phyloP scores from a whole-genome alignment of 2,888 invertebrate genomes.

The Lobophora halterata region DNA sequence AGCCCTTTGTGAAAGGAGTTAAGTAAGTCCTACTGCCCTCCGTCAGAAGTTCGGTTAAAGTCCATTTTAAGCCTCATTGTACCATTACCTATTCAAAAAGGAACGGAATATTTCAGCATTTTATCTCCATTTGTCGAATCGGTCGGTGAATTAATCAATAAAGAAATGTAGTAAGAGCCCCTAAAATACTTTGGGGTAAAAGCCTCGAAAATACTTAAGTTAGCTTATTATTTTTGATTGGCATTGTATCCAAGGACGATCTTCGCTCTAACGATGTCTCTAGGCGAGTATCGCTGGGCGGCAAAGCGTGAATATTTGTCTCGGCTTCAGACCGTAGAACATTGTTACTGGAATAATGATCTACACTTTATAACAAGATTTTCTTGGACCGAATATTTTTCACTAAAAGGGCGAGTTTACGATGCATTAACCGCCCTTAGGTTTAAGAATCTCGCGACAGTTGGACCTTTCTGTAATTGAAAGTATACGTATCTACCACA shows the following conservation, averaged over 20 bases:
- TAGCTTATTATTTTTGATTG: constrained; percentile 42
- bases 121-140: constrained; percentile 3
- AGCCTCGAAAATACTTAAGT: no score
- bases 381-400: constrained; percentile 35
- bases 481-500: constrained; percentile 13
- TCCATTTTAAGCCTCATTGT: constrained; percentile 30
- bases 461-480: constrained; percentile 15
- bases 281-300: constrained; percentile 36
- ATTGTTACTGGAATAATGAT: constrained; percentile 43
- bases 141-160: no score
- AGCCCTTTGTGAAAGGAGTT: constrained; percentile 19
- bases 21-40: constrained; percentile 7
- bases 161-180: neutral
- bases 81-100: no score
- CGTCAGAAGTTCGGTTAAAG: constrained; percentile 26
- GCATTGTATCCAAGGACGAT: constrained; percentile 34
- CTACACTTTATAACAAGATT: constrained; percentile 39
- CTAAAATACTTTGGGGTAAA: constrained; percentile 22
- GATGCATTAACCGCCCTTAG: constrained; percentile 32
- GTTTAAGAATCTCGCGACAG: constrained; percentile 31
- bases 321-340: constrained; percentile 36
- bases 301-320: constrained; percentile 46
- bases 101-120: constrained; percentile 8
- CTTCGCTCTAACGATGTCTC: constrained; percentile 32
- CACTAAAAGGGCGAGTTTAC: constrained; percentile 33